Conservation (phyloP, 2,797 vertebrate genomes). For the Neostethus bicornis region DNA sequence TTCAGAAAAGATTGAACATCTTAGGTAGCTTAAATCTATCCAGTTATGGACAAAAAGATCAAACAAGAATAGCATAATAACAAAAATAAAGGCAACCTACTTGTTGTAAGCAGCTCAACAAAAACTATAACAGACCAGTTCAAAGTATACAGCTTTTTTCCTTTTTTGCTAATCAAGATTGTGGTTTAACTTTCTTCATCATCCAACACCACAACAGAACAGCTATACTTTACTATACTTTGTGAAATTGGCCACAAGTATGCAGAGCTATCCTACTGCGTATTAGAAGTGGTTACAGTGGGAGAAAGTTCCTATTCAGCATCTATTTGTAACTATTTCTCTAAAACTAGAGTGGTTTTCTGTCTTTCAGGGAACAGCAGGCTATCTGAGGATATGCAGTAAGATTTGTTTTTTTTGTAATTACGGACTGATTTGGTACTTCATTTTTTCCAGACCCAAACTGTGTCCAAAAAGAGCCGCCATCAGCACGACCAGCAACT, state of each 20-base stretch:
- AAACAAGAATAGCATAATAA: neutral
- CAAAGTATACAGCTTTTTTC: constrained; percentile 2
- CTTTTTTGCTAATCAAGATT: constrained; percentile 38
- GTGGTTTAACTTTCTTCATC: constrained; percentile 26
- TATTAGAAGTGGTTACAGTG: constrained; percentile 35
- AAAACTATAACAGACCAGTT: constrained; percentile 24
- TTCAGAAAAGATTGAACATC: neutral
- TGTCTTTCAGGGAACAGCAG: constrained; percentile 17
- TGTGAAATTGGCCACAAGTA: constrained; percentile 38
- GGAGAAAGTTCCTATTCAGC: constrained; percentile 32
- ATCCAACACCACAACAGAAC: constrained; percentile 46
- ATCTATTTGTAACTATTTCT: constrained; percentile 43
- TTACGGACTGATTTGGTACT: constrained; percentile 46
- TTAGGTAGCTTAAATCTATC: constrained; percentile 2
- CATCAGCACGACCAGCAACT: constrained; percentile 74
- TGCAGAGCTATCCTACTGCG: constrained; percentile 39
- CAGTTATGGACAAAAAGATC: neutral
- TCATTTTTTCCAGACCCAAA: constrained; percentile 79
- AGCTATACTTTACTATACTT: constrained; percentile 12
- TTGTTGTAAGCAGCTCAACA: constrained; percentile 20
- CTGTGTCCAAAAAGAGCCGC: constrained; percentile 78
- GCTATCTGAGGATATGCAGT: constrained; percentile 21
- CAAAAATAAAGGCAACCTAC: constrained; percentile 14
- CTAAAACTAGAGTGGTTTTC: constrained; percentile 32
- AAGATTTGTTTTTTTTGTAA: constrained; percentile 37